Percentiles rank a stretch among this genome's conserved stretches.
These are phyloP conservation scores for Serripes groenlandicus DNA, from an alignment of 2,888 invertebrate genomes.

Conservation along the genomic window DNA sequence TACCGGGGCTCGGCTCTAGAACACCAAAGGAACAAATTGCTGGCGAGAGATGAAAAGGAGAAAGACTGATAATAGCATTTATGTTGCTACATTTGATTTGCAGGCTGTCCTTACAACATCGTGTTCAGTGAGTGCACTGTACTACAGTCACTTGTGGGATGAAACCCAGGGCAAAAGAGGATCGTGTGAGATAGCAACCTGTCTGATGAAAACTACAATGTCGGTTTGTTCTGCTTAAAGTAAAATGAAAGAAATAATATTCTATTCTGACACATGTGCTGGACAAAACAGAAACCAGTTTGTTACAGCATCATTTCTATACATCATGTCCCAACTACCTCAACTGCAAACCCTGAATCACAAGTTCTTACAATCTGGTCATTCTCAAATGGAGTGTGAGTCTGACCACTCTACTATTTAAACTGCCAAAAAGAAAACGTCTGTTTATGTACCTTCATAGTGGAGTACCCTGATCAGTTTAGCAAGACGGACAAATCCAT, in stretches of 20 bases:
- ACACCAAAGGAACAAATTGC: constrained; percentile 10
- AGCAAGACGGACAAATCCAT: constrained; percentile 48
- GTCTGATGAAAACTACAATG: constrained; percentile 11
- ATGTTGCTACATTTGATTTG: constrained; percentile 34
- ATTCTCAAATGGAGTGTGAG: constrained; percentile 62
- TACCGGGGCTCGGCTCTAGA: too few species aligned
- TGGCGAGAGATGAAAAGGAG: constrained; percentile 26
- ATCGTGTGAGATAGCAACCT: constrained; percentile 46
- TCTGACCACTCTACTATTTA: constrained; percentile 54
- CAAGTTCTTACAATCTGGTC: constrained; percentile 48
- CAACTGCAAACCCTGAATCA: constrained; percentile 31
- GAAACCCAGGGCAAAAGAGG: constrained; percentile 34
- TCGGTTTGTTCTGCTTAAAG: constrained; percentile 12
- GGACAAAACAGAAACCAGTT: constrained; percentile 58
- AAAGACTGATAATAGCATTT: not conserved
- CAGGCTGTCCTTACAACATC: constrained; percentile 36
- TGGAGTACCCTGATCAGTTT: constrained; percentile 42
- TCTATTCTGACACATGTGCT: constrained; percentile 43
- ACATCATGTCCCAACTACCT: not conserved
- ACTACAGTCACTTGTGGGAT: constrained; percentile 38
- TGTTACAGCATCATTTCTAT: constrained; percentile 38
- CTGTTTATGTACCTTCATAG: too few species aligned
- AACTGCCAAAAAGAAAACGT: constrained; percentile 37
- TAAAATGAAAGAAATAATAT: constrained; percentile 34
- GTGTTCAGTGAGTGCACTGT: constrained; percentile 48